Evolutionary conservation across 2,797 vertebrate genomes (phyloP), one percentile per base, ranked within the genome.

Genomic region (Melanotaenia pygmaea): DNA sequence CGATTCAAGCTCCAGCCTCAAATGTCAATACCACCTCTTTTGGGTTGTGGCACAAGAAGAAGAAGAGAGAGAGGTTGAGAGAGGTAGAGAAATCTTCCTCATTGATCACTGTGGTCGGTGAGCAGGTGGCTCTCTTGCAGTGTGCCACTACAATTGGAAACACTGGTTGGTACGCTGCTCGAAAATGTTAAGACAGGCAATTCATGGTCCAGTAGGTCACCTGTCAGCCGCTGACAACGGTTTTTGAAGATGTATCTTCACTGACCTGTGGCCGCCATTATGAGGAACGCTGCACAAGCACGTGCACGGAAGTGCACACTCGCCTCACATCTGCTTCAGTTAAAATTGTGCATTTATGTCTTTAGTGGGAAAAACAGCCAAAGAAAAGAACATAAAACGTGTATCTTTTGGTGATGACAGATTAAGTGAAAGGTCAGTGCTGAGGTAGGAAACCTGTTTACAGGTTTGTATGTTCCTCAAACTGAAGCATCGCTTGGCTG

Each of bases 1-100:
- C 90, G 96, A 99, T 97, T 92, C 86, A 64, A 57, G 91, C 92
- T 95, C 93, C 90, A 90, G 95, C 93, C 88, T 91, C 92, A 96
- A 96, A 97, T 96, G 96, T 98, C 97, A 96, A 98, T 98, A 98
- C 88, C 86, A 68, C 76, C 93, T 96, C 92, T 83, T 96, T 96
- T 95, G 92, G 95, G 94, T 94, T 86, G 89, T 94, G 92, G 93
- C 94, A 94, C 85, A 40, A 1, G 38, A 57, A 56, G 57, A 70
- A 40, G 35, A 13, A 70, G 67, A 70, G 2, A n/a, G 32, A 63
- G 64, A 53, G 18, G 65, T 67, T 57, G 18, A 66, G 64, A 5
- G 14, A n/a, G 47, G n/a, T n/a, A 50, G 59, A 95, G 94, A 94
- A 96, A 95, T 92, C 92, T 94, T 95, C 95, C 93, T 94, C 96